phyloP scores from a whole-genome alignment of 64 coral and sea anemone species.

The Pocillopora verrucosa region DNA sequence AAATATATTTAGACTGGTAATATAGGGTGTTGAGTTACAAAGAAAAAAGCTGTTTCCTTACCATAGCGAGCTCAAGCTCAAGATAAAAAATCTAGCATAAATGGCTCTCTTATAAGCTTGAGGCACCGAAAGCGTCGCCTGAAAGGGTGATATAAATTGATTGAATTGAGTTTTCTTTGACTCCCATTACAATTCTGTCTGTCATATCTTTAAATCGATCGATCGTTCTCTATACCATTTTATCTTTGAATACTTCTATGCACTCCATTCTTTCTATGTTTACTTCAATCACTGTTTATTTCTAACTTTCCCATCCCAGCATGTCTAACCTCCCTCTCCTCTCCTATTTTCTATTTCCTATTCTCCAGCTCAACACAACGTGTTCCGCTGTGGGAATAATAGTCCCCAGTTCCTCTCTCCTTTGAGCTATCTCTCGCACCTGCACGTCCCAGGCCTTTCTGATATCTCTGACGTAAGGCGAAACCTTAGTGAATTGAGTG shows the following conservation, averaged over 20 bases:
- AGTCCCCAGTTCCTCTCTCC: conserved; percentile 54
- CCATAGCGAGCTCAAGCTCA: too few species aligned
- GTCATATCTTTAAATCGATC: not conserved
- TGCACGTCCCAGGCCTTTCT: conserved; percentile 48
- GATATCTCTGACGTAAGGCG: conserved; percentile 36
- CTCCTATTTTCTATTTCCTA: conserved; percentile 30
- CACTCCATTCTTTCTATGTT: not conserved
- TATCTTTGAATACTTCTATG: not conserved
- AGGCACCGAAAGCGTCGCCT: too few species aligned
- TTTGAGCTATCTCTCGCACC: conserved; percentile 51
- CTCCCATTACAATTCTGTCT: not conserved
- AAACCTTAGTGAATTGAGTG: conserved; percentile 65
- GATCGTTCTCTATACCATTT: not conserved
- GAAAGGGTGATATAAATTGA: not conserved
- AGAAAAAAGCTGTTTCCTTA: not conserved
- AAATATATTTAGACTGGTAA: not conserved
- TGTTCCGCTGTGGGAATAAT: conserved; percentile 35
- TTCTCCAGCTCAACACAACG: conserved; percentile 54
- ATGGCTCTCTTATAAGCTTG: too few species aligned
- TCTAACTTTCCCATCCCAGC: not conserved
- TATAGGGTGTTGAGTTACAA: not conserved
- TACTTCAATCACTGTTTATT: not conserved
- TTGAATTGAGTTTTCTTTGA: not conserved
- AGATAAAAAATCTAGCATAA: too few species aligned
- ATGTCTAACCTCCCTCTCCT: not conserved